These are phyloP conservation scores for Recurvirostra avosetta DNA, from an alignment of 2,113 vertebrate genomes.

Conservation along the genomic window DNA sequence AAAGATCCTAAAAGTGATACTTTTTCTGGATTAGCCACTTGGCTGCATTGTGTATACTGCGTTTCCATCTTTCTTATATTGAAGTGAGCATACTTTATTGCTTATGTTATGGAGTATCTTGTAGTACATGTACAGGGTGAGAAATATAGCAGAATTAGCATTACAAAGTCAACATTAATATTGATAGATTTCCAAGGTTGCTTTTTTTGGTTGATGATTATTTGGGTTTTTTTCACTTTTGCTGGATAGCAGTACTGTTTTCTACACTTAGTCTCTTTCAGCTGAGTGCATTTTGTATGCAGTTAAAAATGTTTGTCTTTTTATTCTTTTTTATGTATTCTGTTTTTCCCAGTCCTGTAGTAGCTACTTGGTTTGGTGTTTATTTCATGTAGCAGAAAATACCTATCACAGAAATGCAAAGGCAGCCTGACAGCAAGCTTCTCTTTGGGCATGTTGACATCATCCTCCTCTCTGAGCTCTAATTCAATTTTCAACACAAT, in stretches of 20 bases:
- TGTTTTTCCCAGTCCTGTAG: neutral
- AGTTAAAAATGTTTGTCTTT: neutral
- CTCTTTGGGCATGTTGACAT: slow-evolving; percentile 49
- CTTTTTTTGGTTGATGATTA: neutral
- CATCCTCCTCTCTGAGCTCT: slow-evolving; percentile 44
- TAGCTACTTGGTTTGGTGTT: neutral
- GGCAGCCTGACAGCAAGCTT: neutral
- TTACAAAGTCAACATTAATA: neutral
- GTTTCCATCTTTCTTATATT: neutral
- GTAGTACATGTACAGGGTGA: neutral
- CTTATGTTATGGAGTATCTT: neutral
- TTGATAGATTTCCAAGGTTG: neutral
- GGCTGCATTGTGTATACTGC: neutral
- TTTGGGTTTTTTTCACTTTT: neutral
- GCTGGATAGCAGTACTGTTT: neutral
- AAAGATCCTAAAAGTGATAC: neutral
- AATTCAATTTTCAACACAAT: slow-evolving; percentile 55
- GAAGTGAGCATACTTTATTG: neutral
- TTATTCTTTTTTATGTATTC: neutral
- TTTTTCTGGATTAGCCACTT: neutral
- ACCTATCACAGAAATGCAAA: slow-evolving; percentile 23
- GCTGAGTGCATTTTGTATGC: neutral
- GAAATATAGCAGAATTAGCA: neutral
- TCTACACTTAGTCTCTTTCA: neutral
- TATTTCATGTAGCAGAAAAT: slow-evolving; percentile 35